These are phyloP conservation scores for Gorsachius magnificus DNA, from an alignment of 2,797 vertebrate genomes.

Conservation along the genomic window DNA sequence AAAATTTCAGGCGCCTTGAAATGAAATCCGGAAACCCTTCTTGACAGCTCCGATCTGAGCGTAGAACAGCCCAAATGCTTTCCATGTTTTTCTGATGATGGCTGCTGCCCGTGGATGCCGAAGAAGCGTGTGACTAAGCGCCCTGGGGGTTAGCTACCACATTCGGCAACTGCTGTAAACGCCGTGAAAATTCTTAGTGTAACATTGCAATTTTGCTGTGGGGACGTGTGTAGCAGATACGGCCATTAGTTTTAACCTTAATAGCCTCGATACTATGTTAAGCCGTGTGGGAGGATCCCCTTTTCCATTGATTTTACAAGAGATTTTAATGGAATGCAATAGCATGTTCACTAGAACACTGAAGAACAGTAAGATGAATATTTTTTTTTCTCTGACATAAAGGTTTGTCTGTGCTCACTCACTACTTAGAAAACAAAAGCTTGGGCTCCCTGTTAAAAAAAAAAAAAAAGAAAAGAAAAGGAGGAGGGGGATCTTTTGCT, in stretches of 20 bases:
- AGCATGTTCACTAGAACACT: background rate
- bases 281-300: background rate
- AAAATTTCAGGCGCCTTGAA: background rate
- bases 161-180: background rate
- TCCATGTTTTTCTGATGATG: background rate
- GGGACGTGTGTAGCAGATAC: fast-evolving
- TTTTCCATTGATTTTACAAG: background rate
- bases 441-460: background rate
- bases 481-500: background rate
- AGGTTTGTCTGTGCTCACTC: background rate
- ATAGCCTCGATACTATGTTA: background rate
- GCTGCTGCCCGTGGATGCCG: background rate
- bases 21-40: background rate
- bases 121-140: background rate
- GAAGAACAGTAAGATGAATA: background rate
- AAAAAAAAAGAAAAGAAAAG: background rate
- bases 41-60: background rate
- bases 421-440: background rate
- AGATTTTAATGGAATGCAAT: background rate
- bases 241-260: background rate
- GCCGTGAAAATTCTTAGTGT: background rate
- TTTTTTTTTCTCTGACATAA: background rate
- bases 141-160: background rate
- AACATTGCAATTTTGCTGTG: background rate
- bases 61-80: background rate